Conservation (phyloP, 2,797 vertebrate genomes). For the Intellagama lesueurii region DNA sequence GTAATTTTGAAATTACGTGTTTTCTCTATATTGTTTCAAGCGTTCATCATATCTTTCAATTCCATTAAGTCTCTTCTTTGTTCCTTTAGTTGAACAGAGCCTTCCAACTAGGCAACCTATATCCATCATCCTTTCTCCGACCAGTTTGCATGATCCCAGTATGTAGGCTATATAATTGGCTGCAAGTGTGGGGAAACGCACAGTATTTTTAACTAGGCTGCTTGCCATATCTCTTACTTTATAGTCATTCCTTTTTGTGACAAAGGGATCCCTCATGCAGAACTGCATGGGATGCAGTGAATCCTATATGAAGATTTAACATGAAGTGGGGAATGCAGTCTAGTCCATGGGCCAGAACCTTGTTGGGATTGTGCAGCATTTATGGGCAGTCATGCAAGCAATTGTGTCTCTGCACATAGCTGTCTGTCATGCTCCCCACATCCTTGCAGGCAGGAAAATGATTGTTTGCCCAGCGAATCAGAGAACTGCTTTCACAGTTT, state of each 20-base stretch:
- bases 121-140: no score
- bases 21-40: no score
- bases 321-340: neutral
- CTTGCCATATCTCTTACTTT: neutral
- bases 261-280: neutral
- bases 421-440: no score
- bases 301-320: neutral
- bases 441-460: no score
- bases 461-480: no score
- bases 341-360: no score
- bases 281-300: neutral
- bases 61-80: neutral
- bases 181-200: neutral
- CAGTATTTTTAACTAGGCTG: neutral
- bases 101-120: neutral
- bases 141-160: neutral
- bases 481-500: no score
- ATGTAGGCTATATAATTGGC: neutral
- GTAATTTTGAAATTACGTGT: no score
- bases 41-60: no score
- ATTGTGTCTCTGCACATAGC: no score
- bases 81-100: neutral
- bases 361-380: no score
- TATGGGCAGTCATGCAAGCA: no score
- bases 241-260: neutral